Conservation (phyloP, 2,797 vertebrate genomes). For the Chaenodraco wilsoni region DNA sequence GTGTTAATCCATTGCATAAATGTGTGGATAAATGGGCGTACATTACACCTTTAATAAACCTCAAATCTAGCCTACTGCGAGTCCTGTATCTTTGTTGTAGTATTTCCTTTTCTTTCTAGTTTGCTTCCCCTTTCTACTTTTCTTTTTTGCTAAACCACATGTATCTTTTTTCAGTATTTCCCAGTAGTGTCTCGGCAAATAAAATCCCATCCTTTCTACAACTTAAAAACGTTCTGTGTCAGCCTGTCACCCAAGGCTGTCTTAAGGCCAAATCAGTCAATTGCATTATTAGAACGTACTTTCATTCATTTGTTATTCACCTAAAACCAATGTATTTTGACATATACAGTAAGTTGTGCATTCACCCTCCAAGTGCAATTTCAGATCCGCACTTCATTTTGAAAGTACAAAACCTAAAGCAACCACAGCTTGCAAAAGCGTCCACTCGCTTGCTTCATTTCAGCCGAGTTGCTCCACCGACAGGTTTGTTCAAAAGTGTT, state of each 20-base stretch:
- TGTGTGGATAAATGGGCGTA: neutral
- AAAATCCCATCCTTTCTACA: too few relatives aligned
- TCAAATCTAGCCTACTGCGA: neutral
- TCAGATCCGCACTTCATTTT: neutral
- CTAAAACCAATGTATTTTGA: too few relatives aligned
- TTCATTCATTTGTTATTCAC: neutral
- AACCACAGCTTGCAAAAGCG: slow-evolving; percentile 16
- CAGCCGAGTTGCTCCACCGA: slow-evolving; percentile 29
- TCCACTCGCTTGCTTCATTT: slow-evolving; percentile 24
- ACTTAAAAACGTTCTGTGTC: too few relatives aligned
- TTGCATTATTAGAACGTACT: too few relatives aligned
- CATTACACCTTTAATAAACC: neutral
- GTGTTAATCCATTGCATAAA: neutral
- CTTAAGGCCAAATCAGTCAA: too few relatives aligned
- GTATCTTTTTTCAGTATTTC: too few relatives aligned
- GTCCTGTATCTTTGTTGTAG: slow-evolving; percentile 4
- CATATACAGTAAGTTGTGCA: neutral
- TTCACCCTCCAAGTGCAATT: neutral
- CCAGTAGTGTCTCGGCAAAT: too few relatives aligned
- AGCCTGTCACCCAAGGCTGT: too few relatives aligned
- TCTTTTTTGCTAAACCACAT: too few relatives aligned
- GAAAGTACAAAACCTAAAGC: slow-evolving; percentile 14
- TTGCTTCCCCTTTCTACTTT: neutral
- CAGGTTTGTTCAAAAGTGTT: slow-evolving; percentile 1
- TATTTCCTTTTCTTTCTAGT: neutral